Evolutionary conservation across 2,797 vertebrate genomes (phyloP).

Genomic region (Poeciliopsis turneri): DNA sequence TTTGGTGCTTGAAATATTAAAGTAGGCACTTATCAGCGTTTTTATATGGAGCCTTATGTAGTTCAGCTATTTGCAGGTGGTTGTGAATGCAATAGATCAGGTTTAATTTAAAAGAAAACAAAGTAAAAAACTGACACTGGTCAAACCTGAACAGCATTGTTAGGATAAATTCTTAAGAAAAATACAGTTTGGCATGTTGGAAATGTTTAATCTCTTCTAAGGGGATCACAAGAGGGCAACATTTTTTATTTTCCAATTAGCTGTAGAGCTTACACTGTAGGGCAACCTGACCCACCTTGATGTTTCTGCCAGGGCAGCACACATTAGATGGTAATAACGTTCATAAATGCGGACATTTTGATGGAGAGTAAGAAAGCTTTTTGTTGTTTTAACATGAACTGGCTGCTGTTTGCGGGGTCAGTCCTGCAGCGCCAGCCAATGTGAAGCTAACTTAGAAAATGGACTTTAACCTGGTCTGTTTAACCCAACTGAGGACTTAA

Average conservation of each 20-base stretch:
- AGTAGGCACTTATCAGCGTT: background rate
- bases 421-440: background rate
- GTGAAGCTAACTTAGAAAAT: background rate
- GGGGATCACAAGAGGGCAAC: background rate
- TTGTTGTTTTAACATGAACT: background rate
- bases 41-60: background rate
- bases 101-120: background rate
- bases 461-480: slow-evolving; percentile 2
- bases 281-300: background rate
- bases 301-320: background rate
- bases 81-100: background rate
- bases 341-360: background rate
- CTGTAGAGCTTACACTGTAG: background rate
- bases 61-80: background rate
- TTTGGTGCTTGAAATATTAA: background rate
- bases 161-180: background rate
- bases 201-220: background rate
- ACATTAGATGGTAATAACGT: background rate
- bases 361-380: background rate
- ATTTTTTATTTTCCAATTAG: background rate
- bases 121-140: background rate
- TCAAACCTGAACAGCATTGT: background rate
- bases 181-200: background rate
- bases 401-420: background rate
- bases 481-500: background rate